Base-by-base conservation (phyloP, 2,888 invertebrate species). In the Tricholauxania praeusta region DNA sequence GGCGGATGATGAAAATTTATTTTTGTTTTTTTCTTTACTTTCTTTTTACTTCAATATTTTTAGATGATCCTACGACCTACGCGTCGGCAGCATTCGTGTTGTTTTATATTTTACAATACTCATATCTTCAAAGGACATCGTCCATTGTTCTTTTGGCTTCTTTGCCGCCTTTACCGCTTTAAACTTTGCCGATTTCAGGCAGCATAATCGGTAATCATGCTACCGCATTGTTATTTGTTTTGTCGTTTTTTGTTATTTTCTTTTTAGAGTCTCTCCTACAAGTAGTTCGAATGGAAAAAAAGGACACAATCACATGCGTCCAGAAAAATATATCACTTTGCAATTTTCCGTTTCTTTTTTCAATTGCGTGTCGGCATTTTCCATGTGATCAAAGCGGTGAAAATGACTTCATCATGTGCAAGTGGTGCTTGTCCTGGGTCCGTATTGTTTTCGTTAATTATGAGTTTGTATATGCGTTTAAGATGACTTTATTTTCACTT, bases 151-250 rank as follows among this genome's bases (percentile, higher is more conserved):
- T 77, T 77, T 39, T 39, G 39, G 39, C 39, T 39, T 39, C 39
- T 39, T 77, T 75, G 72, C 75, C 74, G 77, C 76, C 73, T 76
- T 66, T 72, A 64, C 63, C 73, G 70, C 78, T 83, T 84, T 85
- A 74, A 82, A 81, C 78, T 84, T 74, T 78, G 82, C 84, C 84
- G 85, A 76, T 81, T 76, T 82, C 84, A 80, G 82, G 80, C 75
- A 62, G 72, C 73, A 83, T 82, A 80, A 83, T 81, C 82, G 80
- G 79, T 82, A 82, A 83, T 83, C 83, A 80, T 81, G 82, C 83
- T 82, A 82, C 83, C 80, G 81, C 82, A 78, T 80, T 63, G 80
- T 79, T 79, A 55, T 57, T 64, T 64, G 64, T 63, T 60, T 62
- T 52, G 28, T 60, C 64, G 19, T n/a, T 53, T 53, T 53, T 53